phyloP scores from a whole-genome alignment of 30 jellyfish, hydroid and myxozoan species.

The Aurelia aurita complex sp. Pacific region DNA sequence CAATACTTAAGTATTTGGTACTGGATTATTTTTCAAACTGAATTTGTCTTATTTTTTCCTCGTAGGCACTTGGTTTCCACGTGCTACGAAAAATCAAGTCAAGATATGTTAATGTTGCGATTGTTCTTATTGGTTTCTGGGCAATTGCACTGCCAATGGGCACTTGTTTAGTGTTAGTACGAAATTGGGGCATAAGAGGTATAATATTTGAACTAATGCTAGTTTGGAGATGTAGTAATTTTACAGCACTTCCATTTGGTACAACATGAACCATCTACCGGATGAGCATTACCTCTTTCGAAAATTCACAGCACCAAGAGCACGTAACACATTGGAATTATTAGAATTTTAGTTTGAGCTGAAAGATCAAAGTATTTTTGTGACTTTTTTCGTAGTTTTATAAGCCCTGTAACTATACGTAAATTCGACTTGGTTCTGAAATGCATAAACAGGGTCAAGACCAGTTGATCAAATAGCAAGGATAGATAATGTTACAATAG shows the following conservation, averaged over 20 bases:
- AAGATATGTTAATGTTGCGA: constrained; percentile 11
- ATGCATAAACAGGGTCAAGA: too few species aligned
- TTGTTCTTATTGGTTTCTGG: constrained; percentile 57
- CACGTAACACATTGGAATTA: neutral
- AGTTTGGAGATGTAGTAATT: too few species aligned
- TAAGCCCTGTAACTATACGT: too few species aligned
- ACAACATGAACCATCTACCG: neutral
- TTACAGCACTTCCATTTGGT: too few species aligned
- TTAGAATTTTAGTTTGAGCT: too few species aligned
- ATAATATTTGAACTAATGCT: neutral
- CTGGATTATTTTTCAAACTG: too few species aligned
- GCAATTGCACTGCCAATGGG: constrained; percentile 54
- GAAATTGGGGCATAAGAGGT: constrained; percentile 53
- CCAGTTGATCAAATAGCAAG: too few species aligned
- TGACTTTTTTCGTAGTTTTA: too few species aligned
- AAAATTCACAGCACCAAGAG: neutral
- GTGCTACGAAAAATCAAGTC: constrained; percentile 47
- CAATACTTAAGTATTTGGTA: too few species aligned
- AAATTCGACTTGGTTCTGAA: too few species aligned
- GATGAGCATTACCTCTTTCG: neutral
- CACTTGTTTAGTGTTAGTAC: constrained; percentile 25
- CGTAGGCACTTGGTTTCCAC: constrained; percentile 60
- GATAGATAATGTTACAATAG: too few species aligned
- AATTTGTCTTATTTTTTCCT: neutral
- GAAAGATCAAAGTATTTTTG: too few species aligned